Percentiles rank a stretch among this genome's conserved stretches.
Conservation (phyloP, 2,888 invertebrate species). For the Noctua janthina region DNA sequence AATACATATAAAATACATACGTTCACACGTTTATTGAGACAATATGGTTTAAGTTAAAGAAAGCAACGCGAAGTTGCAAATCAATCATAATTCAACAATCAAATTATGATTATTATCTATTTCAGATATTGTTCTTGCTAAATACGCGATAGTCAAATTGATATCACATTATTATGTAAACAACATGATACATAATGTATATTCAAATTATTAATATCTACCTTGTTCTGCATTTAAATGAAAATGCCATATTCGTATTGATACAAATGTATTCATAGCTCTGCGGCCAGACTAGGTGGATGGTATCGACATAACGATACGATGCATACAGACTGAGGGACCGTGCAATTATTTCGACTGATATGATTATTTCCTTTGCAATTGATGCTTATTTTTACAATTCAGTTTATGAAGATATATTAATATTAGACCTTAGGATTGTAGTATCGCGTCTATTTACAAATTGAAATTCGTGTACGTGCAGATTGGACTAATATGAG, state of each 20-base stretch:
- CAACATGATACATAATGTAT: conserved; percentile 17
- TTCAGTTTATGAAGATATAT: neutral
- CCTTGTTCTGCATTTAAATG: conserved; percentile 53
- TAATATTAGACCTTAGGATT: neutral
- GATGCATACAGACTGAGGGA: conserved; percentile 19
- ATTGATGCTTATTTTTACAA: neutral
- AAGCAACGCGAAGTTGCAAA: neutral
- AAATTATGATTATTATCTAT: neutral
- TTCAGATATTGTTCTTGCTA: neutral
- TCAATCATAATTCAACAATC: neutral
- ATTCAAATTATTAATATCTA: conserved; percentile 37
- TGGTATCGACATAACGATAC: conserved; percentile 20
- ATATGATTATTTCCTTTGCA: conserved; percentile 24
- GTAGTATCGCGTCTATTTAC: neutral
- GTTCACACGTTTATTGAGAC: neutral
- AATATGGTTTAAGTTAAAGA: neutral
- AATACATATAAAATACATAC: too few species aligned
- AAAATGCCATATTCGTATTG: conserved; percentile 30
- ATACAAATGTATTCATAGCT: conserved; percentile 53
- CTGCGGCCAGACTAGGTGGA: conserved; percentile 33
- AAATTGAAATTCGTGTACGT: neutral
- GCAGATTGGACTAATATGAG: neutral
- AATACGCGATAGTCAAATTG: neutral
- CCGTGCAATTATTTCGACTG: conserved; percentile 23
- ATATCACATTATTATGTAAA: neutral